Conservation (phyloP, 1,140 invertebrate genomes). For the Zaprionus ghesquierei region DNA sequence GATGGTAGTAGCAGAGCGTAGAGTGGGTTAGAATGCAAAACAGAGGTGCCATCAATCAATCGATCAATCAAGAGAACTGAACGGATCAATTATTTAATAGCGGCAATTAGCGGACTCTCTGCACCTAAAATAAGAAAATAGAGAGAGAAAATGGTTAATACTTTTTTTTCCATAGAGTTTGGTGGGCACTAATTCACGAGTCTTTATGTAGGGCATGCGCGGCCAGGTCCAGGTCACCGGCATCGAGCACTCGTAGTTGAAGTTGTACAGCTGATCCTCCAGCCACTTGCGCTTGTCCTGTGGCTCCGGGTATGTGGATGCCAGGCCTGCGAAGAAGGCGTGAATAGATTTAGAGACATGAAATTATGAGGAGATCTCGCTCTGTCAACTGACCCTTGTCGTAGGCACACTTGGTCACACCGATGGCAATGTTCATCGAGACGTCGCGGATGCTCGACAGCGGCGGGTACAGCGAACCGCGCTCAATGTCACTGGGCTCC, state of each 20-base stretch:
- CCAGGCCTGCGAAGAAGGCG: conserved; percentile 86
- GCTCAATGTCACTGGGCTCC: conserved; percentile 90
- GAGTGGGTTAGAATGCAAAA: conserved; percentile 72
- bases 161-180: conserved; percentile 80
- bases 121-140: conserved; percentile 61
- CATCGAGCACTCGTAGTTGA: conserved; percentile 90
- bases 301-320: conserved; percentile 93
- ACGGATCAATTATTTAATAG: conserved; percentile 72
- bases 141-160: conserved; percentile 63
- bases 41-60: conserved; percentile 64
- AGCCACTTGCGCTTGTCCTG: conserved; percentile 89
- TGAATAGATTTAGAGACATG: too few species aligned
- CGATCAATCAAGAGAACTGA: conserved; percentile 46
- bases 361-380: neutral
- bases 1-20: conserved; percentile 33
- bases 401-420: conserved; percentile 95
- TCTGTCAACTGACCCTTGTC: conserved; percentile 85
- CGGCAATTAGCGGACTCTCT: conserved; percentile 79
- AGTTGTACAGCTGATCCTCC: conserved; percentile 90
- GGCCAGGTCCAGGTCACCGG: conserved; percentile 89
- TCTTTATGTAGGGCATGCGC: conserved; percentile 80
- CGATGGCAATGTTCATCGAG: conserved; percentile 93
- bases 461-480: conserved; percentile 97
- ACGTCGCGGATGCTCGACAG: conserved; percentile 93
- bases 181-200: conserved; percentile 80